Conservation (phyloP, 1,140 invertebrate genomes). For the Drosophila rufa region DNA sequence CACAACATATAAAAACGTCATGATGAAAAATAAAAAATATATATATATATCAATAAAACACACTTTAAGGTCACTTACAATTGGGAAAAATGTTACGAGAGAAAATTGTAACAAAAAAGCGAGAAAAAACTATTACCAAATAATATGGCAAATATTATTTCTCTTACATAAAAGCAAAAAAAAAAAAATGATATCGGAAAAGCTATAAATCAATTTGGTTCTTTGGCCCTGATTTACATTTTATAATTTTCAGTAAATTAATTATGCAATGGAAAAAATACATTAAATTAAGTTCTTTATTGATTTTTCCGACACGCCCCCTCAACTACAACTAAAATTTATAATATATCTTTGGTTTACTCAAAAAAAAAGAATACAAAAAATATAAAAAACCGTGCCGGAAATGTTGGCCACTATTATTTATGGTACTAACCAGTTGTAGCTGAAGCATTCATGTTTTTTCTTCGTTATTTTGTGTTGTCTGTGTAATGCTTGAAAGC, state of each 20-base stretch:
- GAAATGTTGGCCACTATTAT: conserved; percentile 48
- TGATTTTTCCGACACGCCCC: conserved; percentile 51
- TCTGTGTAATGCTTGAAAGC: conserved; percentile 57
- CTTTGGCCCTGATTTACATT: conserved; percentile 47
- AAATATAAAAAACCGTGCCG: conserved; percentile 22
- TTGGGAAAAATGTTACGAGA: conserved; percentile 84
- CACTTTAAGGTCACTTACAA: conserved; percentile 85
- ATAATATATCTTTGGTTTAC: conserved; percentile 24
- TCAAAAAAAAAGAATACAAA: conserved; percentile 1
- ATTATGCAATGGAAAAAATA: conserved; percentile 24
- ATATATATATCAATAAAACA: conserved; percentile 62
- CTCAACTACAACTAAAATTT: conserved; percentile 20
- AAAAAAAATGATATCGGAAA: conserved; percentile 19
- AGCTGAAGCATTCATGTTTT: conserved; percentile 34
- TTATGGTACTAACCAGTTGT: conserved; percentile 51
- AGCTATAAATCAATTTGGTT: conserved; percentile 54
- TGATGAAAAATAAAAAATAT: conserved; percentile 36
- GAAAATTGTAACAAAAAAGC: conserved; percentile 52
- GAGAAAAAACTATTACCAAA: conserved; percentile 32
- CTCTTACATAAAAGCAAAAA: conserved; percentile 15
- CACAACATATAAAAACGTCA: conserved; percentile 54
- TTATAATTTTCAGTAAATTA: conserved; percentile 42
- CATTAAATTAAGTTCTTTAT: conserved; percentile 47
- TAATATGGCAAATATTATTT: conserved; percentile 47
- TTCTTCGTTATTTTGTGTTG: conserved; percentile 34